A percentile compares a stretch with the other conserved stretches of the same genome.
These are phyloP conservation scores for Neolamprologus brichardi DNA, from an alignment of 2,113 vertebrate genomes.

Conservation along the genomic window DNA sequence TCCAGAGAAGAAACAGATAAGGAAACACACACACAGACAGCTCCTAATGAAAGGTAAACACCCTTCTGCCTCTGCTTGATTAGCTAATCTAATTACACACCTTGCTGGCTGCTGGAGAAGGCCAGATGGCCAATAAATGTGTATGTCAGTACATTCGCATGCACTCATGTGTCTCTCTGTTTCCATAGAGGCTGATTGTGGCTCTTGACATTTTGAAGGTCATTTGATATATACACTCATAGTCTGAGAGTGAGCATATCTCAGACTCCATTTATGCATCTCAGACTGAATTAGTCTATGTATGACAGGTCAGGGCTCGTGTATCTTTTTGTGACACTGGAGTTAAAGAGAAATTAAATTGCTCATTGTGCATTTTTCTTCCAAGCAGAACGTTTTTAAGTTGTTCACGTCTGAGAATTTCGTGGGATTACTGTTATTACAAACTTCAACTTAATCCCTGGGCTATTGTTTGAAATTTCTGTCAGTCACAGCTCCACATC, in stretches of 20 bases:
- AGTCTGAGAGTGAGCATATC: slow-evolving; percentile 1
- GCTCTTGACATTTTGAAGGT: slow-evolving; percentile 62
- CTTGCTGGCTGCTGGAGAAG: slow-evolving; percentile 30
- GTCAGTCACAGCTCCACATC: background rate
- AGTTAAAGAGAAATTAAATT: accelerated
- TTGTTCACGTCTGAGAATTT: background rate
- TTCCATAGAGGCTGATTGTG: slow-evolving; percentile 54
- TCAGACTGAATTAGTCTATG: background rate
- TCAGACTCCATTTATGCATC: slow-evolving; percentile 14
- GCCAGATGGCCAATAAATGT: slow-evolving; percentile 57
- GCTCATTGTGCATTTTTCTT: background rate
- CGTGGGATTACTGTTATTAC: background rate
- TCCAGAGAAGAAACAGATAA: background rate
- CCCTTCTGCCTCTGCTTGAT: slow-evolving; percentile 52
- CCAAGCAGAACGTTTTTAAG: background rate
- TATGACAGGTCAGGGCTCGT: background rate
- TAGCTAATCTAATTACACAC: slow-evolving; percentile 65
- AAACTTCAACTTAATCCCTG: background rate
- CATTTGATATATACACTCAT: slow-evolving; percentile 34
- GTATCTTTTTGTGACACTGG: background rate
- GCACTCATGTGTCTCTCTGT: background rate
- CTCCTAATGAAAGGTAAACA: slow-evolving; percentile 73
- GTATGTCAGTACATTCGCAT: background rate
- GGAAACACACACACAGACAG: slow-evolving; percentile 9
- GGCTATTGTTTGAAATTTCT: background rate